phyloP scores from a whole-genome alignment of 1,140 invertebrate species.

The Meloidogyne floridensis region DNA sequence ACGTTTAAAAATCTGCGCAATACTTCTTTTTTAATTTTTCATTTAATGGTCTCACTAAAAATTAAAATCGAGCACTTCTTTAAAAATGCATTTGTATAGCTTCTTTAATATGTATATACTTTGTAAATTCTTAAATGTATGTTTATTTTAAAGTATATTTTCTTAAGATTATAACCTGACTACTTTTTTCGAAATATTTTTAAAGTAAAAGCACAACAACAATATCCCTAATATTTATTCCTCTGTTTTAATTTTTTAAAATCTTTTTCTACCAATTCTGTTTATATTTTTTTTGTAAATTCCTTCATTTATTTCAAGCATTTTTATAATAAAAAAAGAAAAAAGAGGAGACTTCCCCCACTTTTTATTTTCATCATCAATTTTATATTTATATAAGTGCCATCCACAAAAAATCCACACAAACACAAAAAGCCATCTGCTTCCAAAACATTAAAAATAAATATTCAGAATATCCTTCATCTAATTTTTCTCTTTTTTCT shows the following conservation, averaged over 20 bases:
- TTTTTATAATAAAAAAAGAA: not conserved
- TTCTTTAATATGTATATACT: too few species aligned
- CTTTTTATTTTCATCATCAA: not conserved
- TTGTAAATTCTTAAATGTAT: too few species aligned
- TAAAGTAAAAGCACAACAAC: too few species aligned
- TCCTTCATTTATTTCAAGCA: not conserved
- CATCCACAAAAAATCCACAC: not conserved
- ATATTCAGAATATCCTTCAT: not conserved
- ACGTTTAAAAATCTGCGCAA: not conserved
- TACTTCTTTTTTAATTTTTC: not conserved
- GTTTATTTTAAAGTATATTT: too few species aligned
- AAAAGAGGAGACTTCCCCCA: not conserved
- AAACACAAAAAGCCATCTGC: not conserved
- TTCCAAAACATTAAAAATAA: not conserved
- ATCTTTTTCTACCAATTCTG: not conserved
- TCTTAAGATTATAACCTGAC: too few species aligned
- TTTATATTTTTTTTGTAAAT: not conserved
- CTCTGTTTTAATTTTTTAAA: not conserved
- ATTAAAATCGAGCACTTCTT: not conserved
- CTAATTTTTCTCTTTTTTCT: not conserved
- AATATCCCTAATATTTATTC: too few species aligned
- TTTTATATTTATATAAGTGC: constrained; percentile 2
- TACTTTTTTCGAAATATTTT: too few species aligned
- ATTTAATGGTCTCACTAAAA: not conserved
- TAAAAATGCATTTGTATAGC: too few species aligned